phyloP scores from a whole-genome alignment of 2,113 vertebrate genomes.

The Cinclus mexicanus region DNA sequence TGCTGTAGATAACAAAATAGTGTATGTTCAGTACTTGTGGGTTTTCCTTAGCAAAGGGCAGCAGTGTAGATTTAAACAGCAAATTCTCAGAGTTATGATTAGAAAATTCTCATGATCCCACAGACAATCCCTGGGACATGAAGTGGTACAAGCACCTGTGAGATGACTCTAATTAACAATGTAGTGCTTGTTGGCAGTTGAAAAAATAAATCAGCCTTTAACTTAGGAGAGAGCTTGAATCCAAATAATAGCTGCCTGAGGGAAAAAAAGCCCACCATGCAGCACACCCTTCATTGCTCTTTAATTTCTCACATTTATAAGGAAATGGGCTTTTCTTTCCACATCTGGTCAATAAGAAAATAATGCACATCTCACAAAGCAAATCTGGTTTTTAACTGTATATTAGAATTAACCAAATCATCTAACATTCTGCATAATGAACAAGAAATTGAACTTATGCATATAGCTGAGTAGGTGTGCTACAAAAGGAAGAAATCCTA shows the following conservation, averaged over 20 bases:
- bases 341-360: neutral
- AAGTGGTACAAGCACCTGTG: neutral
- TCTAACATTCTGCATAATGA: neutral
- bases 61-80: neutral
- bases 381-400: rapidly evolving
- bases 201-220: neutral
- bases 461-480: neutral
- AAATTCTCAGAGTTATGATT: neutral
- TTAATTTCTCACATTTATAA: neutral
- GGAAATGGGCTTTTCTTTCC: neutral
- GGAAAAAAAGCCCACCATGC: neutral
- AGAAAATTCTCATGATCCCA: neutral
- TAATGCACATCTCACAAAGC: neutral
- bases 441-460: neutral
- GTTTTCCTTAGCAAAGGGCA: neutral
- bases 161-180: neutral
- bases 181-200: neutral
- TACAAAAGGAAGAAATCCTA: neutral
- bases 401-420: neutral
- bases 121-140: neutral
- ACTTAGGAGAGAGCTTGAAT: neutral
- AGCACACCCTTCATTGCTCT: neutral
- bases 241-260: neutral
- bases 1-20: neutral
- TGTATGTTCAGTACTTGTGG: neutral